Evolutionary conservation across 2,113 vertebrate genomes (phyloP), one percentile per base, ranked within the genome.

Genomic region (Mormoops blainvillei): DNA sequence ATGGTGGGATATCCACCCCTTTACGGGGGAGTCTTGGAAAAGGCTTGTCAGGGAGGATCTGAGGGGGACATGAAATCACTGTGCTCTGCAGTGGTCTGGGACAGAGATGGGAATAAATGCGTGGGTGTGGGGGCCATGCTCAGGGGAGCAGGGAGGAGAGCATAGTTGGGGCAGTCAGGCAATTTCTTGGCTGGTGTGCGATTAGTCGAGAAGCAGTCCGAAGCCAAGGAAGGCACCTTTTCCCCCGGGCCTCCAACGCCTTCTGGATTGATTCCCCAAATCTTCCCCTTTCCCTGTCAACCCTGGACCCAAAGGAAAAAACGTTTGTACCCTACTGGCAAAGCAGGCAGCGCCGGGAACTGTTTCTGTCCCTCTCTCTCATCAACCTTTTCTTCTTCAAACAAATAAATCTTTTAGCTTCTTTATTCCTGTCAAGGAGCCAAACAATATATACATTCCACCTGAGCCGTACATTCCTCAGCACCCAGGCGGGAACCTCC

Each of bases 121-220:
- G 1, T n/a, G 36, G n/a, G 28, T 1, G 0, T 80, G 58, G 12
- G 54, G 38, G 88, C 58, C 58, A 5, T 13, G 9, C 41, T 16
- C 20, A 20, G 3, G 3, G 38, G 52, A 58, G 43, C 11, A 13
- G n/a, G 33, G 41, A 54, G 15, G 48, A 68, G 43, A 61, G 15
- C 4, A 6, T 28, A 26, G 10, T 4, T 36, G 78, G 7, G 77
- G 63, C 4, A 56, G 38, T 71, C 13, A 2, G 43, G 43, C 0
- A 18, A 93, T 74, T 92, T 96, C n/a, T 82, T 77, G 94, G 36
- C 58, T 38, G 28, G 22, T 58, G n/a, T 36, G 36, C 26, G 43
- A 88, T 54, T 20, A 90, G 48, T 43, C 38, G 63, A 54, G 73
- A 95, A 76, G 38, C 74, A 61, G n/a, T 56, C 78, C 52, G 83